Conservation (phyloP, 2,888 invertebrate species). For the Dicycla oo region DNA sequence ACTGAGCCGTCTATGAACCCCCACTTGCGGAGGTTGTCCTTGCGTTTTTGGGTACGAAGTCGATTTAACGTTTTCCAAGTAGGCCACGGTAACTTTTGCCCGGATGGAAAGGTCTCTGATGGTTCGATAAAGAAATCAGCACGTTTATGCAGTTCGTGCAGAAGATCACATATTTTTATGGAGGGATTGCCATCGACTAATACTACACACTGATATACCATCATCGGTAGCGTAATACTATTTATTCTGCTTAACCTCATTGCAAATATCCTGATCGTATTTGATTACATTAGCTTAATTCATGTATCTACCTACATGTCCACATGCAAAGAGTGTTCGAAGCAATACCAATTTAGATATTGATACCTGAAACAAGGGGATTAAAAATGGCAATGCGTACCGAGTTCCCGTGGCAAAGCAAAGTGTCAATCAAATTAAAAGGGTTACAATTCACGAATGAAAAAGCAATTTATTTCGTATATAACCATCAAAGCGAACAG, state of each 20-base stretch:
- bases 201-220: too few species aligned
- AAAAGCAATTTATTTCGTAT: conserved; percentile 56
- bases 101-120: too few species aligned
- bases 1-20: too few species aligned
- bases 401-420: conserved; percentile 34
- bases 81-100: too few species aligned
- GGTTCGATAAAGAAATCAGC: too few species aligned
- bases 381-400: conserved; percentile 41
- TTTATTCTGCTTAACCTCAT: background rate
- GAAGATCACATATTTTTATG: too few species aligned
- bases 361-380: conserved; percentile 42
- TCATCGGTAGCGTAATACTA: background rate
- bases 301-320: background rate
- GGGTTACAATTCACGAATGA: conserved; percentile 55
- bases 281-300: conserved; percentile 15
- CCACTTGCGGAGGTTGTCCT: too few species aligned
- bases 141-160: too few species aligned
- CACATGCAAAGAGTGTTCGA: conserved; percentile 17
- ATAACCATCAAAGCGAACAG: conserved; percentile 43
- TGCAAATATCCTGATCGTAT: background rate
- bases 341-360: conserved; percentile 57
- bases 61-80: too few species aligned
- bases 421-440: conserved; percentile 65
- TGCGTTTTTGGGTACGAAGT: too few species aligned
- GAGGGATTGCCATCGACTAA: too few species aligned